Conservation (phyloP, 2,888 invertebrate genomes). For the Amblyteles armatorius region DNA sequence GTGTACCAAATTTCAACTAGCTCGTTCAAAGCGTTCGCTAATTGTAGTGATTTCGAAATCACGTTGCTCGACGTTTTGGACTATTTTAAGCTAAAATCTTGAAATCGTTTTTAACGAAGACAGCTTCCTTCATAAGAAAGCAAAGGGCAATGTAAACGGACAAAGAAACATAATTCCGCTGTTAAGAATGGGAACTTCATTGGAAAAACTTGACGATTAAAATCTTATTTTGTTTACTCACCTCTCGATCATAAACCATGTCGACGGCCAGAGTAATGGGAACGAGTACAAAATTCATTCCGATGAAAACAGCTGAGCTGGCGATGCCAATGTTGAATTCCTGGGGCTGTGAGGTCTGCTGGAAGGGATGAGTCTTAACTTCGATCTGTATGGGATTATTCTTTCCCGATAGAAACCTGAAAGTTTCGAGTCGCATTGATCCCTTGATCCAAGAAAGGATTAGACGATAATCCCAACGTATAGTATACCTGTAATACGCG, state of each 20-base stretch:
- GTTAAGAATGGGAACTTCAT: background rate
- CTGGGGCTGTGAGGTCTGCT: conserved; percentile 90
- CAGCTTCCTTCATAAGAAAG: background rate
- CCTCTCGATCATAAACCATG: conserved; percentile 94
- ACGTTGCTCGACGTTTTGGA: too few species aligned
- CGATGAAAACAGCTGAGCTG: conserved; percentile 91
- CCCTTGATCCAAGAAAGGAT: conserved; percentile 7
- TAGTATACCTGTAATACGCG: conserved; percentile 88
- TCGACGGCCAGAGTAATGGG: conserved; percentile 92
- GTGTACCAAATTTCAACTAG: too few species aligned
- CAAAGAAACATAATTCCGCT: background rate
- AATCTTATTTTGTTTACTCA: conserved; percentile 80
- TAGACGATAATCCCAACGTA: conserved; percentile 11
- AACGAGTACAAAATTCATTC: conserved; percentile 92
- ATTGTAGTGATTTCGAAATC: too few species aligned
- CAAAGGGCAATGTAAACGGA: background rate
- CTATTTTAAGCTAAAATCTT: too few species aligned
- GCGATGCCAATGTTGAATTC: conserved; percentile 90
- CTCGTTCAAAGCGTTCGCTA: too few species aligned
- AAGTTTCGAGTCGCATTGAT: conserved; percentile 15
- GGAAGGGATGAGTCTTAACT: conserved; percentile 89
- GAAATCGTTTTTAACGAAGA: background rate
- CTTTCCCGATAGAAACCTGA: conserved; percentile 83
- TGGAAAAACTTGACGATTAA: background rate
- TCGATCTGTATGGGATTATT: conserved; percentile 86